Evolutionary conservation across 2,797 vertebrate genomes (phyloP).

Genomic region (Ctenopoma multispine): DNA sequence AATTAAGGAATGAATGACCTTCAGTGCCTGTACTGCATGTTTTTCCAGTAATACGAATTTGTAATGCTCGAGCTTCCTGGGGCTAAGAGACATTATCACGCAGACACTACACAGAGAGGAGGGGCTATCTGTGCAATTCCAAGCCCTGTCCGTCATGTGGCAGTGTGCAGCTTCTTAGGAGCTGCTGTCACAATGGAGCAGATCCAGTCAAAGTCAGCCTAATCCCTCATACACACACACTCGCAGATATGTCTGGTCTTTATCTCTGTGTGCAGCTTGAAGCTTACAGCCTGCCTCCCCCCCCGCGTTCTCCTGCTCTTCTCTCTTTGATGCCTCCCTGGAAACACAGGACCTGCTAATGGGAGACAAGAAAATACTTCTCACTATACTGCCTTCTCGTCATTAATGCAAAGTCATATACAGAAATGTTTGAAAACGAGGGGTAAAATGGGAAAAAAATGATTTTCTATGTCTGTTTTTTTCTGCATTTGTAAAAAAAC

Average conservation of each 20-base stretch:
- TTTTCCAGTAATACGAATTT: conserved; percentile 60
- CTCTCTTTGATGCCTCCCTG: conserved; percentile 76
- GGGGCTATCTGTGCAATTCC: conserved; percentile 76
- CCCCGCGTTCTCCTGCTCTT: conserved; percentile 61
- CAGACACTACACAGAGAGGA: conserved; percentile 27
- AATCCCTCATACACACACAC: conserved; percentile 60
- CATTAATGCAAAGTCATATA: conserved; percentile 74
- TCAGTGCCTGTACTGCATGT: conserved; percentile 43
- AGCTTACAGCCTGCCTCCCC: conserved; percentile 73
- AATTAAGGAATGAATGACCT: conserved; percentile 56
- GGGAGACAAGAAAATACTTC: conserved; percentile 73
- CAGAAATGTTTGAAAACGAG: conserved; percentile 56
- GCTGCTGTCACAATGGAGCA: conserved; percentile 71
- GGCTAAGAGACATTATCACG: conserved; percentile 58
- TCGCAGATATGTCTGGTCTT: conserved; percentile 78
- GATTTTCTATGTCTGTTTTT: conserved; percentile 43
- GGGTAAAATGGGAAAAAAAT: conserved; percentile 3
- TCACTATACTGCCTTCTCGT: conserved; percentile 65
- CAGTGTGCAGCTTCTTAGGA: conserved; percentile 81
- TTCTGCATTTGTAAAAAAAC: conserved; percentile 9
- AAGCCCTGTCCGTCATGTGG: conserved; percentile 79
- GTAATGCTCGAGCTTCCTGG: conserved; percentile 50
- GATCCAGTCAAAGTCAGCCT: conserved; percentile 77
- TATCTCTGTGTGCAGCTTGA: conserved; percentile 86
- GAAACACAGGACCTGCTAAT: conserved; percentile 80